Evolutionary conservation across 1,140 invertebrate genomes (phyloP).

Genomic region (Drosophila parabipectinata): DNA sequence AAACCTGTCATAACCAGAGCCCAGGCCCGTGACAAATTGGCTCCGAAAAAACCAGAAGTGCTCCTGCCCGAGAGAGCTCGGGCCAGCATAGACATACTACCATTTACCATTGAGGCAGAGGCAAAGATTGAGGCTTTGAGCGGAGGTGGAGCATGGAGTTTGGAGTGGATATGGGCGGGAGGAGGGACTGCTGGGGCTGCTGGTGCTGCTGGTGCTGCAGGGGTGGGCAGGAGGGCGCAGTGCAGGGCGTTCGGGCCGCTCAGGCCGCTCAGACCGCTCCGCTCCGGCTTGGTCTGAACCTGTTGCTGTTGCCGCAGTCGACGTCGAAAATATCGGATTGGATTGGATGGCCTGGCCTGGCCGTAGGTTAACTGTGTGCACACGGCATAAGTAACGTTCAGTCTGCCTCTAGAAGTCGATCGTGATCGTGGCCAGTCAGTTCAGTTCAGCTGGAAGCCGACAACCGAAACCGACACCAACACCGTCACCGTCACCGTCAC

Average conservation of each 20-base stretch:
- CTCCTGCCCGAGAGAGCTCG: slow-evolving; percentile 42
- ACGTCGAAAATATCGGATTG: slow-evolving; percentile 57
- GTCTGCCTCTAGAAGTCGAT: slow-evolving; percentile 81
- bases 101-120: slow-evolving; percentile 1
- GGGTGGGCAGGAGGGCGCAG: slow-evolving; percentile 1
- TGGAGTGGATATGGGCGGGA: background rate
- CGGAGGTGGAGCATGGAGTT: slow-evolving; percentile 1
- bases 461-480: background rate
- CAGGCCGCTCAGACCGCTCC: slow-evolving; percentile 16
- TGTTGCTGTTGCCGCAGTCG: slow-evolving; percentile 39
- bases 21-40: slow-evolving; percentile 60
- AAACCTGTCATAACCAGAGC: slow-evolving; percentile 72
- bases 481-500: background rate
- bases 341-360: slow-evolving; percentile 31
- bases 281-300: slow-evolving; percentile 49
- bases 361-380: slow-evolving; percentile 79
- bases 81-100: slow-evolving; percentile 42
- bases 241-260: slow-evolving; percentile 32
- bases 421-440: slow-evolving; percentile 71
- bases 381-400: slow-evolving; percentile 81
- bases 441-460: slow-evolving; percentile 5
- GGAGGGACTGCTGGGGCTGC: background rate
- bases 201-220: background rate
- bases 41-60: slow-evolving; percentile 57
- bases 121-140: background rate